Evolutionary conservation across 2,113 vertebrate genomes (phyloP).

Genomic region (Vulpes lagopus): DNA sequence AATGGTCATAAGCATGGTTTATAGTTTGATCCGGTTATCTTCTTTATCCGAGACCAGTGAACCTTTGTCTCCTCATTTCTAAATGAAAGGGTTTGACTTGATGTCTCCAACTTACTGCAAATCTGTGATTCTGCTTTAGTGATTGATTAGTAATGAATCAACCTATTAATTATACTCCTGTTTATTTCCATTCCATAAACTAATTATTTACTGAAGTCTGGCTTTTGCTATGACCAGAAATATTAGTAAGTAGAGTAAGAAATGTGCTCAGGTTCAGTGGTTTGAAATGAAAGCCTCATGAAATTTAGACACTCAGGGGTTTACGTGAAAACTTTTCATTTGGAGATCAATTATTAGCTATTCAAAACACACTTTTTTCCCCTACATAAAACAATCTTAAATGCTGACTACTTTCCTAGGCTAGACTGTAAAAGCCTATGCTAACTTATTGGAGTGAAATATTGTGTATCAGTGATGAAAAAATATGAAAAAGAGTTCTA

Average conservation of each 20-base stretch:
- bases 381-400: slow-evolving; percentile 27
- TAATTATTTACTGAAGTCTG: neutral
- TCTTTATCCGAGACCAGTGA: neutral
- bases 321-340: slow-evolving; percentile 25
- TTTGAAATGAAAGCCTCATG: neutral
- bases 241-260: neutral
- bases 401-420: neutral
- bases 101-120: neutral
- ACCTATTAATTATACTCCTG: neutral
- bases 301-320: neutral
- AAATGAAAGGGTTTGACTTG: neutral
- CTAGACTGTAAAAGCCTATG: neutral
- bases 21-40: too few species aligned
- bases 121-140: slow-evolving; percentile 29
- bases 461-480: neutral
- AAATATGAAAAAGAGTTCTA: slow-evolving; percentile 36
- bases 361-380: neutral
- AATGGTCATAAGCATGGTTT: neutral
- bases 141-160: slow-evolving; percentile 53
- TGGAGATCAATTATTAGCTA: slow-evolving; percentile 3
- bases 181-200: slow-evolving; percentile 20
- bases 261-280: neutral
- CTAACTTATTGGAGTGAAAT: slow-evolving; percentile 43
- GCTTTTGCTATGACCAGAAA: neutral
- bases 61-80: neutral